phyloP scores from a whole-genome alignment of 2,797 vertebrate genomes.

The Darevskia nairensis region DNA sequence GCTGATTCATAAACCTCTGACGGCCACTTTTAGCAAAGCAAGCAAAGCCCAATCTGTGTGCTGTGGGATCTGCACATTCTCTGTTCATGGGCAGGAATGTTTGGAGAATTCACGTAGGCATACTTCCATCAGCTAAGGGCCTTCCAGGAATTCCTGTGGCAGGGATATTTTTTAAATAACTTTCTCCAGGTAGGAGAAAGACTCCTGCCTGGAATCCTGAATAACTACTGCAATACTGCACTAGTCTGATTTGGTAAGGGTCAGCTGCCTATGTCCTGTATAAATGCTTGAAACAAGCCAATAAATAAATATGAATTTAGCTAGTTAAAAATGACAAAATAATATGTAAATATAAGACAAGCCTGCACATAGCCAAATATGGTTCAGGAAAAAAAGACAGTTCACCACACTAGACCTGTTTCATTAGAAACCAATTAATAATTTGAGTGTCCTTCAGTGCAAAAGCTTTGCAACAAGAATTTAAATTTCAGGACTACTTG shows the following conservation, averaged over 20 bases:
- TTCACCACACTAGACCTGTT: background rate
- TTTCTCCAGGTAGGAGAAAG: too few relatives aligned
- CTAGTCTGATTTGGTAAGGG: background rate
- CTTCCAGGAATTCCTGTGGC: background rate
- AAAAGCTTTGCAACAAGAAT: slow-evolving; percentile 12
- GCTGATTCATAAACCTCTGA: background rate
- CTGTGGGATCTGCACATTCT: background rate
- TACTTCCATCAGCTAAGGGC: background rate
- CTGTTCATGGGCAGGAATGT: too few relatives aligned
- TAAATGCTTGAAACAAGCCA: background rate
- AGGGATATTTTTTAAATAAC: background rate
- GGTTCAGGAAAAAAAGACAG: background rate
- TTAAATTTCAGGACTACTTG: slow-evolving; percentile 16
- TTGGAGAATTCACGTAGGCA: background rate
- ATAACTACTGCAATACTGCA: too few relatives aligned
- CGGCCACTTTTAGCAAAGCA: background rate
- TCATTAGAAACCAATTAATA: slow-evolving; percentile 9
- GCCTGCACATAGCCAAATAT: background rate
- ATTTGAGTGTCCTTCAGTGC: background rate
- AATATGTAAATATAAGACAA: background rate
- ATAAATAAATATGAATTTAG: background rate
- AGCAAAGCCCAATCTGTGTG: too few relatives aligned
- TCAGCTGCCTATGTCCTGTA: background rate
- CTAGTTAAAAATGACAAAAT: background rate
- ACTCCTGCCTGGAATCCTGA: too few relatives aligned